Percentiles rank a stretch among this genome's conserved stretches.
phyloP scores from a whole-genome alignment of 2,797 vertebrate genomes.

The Zenarchopterus dispar region DNA sequence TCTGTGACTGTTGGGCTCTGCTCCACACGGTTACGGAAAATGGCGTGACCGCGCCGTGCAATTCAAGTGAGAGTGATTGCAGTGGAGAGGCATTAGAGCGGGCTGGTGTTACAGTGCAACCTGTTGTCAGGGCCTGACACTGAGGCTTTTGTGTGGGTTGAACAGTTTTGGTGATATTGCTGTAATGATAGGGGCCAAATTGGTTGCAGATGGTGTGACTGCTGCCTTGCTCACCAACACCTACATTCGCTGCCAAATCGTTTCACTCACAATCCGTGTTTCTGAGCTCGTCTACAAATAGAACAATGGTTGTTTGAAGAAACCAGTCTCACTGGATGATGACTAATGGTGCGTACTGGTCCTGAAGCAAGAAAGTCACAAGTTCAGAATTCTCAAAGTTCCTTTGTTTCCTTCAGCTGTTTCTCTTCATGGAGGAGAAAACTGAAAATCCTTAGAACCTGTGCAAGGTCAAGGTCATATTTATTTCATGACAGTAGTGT shows the following conservation, averaged over 20 bases:
- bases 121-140: constrained; percentile 46
- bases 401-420: constrained; percentile 2
- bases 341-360: constrained; percentile 1
- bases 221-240: constrained; percentile 37
- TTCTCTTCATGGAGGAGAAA: neutral
- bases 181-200: constrained; percentile 41
- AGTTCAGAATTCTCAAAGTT: neutral
- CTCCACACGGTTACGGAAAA: constrained; percentile 21
- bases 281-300: constrained; percentile 21
- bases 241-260: constrained; percentile 28
- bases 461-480: constrained; percentile 5
- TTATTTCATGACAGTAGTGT: constrained; percentile 15
- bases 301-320: constrained; percentile 8
- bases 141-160: constrained; percentile 50
- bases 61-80: constrained; percentile 31
- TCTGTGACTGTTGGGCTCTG: constrained; percentile 16
- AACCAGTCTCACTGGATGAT: constrained; percentile 10
- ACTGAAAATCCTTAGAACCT: constrained; percentile 5
- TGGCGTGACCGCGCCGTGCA: neutral
- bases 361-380: constrained; percentile 5
- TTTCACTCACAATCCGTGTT: constrained; percentile 29
- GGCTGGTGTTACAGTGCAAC: constrained; percentile 31
- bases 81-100: neutral
- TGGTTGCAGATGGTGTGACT: constrained; percentile 58
- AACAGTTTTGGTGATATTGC: constrained; percentile 40